Conservation (phyloP, 1,140 invertebrate genomes). For the Drusus annulatus region DNA sequence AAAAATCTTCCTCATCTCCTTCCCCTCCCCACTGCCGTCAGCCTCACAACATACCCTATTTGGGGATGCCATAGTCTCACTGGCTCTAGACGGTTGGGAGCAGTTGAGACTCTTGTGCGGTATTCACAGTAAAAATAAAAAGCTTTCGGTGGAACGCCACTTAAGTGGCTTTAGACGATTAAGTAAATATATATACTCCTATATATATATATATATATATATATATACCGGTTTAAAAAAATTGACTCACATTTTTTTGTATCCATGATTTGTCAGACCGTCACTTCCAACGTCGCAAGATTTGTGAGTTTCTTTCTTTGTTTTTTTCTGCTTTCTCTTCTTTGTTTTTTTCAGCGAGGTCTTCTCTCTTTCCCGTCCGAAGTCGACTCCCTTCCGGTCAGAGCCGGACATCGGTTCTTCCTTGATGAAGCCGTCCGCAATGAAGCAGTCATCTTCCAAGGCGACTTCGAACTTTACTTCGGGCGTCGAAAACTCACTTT, state of each 20-base stretch:
- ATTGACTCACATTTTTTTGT: background rate
- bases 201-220: too few relatives aligned
- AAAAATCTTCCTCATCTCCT: too few relatives aligned
- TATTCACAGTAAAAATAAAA: too few relatives aligned
- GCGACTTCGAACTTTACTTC: background rate
- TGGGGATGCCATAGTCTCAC: too few relatives aligned
- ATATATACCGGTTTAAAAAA: too few relatives aligned
- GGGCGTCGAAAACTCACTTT: background rate
- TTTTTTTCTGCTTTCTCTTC: background rate
- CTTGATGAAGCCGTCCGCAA: background rate
- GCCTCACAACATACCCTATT: too few relatives aligned
- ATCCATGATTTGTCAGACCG: background rate
- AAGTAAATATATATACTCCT: too few relatives aligned
- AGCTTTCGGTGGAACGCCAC: too few relatives aligned
- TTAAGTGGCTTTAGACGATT: too few relatives aligned
- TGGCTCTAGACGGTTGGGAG: too few relatives aligned
- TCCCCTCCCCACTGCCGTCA: too few relatives aligned
- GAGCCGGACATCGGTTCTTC: background rate
- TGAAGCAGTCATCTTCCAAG: background rate
- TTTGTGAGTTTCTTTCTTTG: background rate
- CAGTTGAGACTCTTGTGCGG: too few relatives aligned
- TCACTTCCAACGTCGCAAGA: background rate
- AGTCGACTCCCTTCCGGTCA: background rate
- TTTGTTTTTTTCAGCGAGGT: background rate
- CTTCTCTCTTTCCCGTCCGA: background rate